Conservation (phyloP, 2,113 vertebrate genomes). For the Oreochromis aureus region DNA sequence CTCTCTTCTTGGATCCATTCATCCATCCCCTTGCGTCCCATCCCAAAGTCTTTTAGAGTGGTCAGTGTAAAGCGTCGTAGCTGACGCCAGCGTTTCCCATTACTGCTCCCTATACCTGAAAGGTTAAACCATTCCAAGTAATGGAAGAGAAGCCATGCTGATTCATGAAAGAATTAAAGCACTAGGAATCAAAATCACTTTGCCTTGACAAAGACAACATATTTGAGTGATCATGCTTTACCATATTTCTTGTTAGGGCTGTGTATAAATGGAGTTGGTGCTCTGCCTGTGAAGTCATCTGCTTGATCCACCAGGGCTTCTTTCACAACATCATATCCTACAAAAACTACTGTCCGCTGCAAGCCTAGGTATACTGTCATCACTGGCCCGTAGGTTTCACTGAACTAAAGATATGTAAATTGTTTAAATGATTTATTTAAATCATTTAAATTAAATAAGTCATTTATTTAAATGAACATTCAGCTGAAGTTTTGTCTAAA, state of each 20-base stretch:
- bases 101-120: conserved; percentile 65
- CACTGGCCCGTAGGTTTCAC: conserved; percentile 61
- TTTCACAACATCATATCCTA: conserved; percentile 50
- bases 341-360: conserved; percentile 55
- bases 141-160: neutral
- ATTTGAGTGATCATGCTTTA: neutral
- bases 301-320: conserved; percentile 69
- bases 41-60: conserved; percentile 72
- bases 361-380: conserved; percentile 65
- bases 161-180: neutral
- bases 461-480: neutral
- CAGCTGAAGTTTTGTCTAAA: neutral
- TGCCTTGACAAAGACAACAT: neutral
- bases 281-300: conserved; percentile 68
- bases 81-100: conserved; percentile 67
- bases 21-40: conserved; percentile 74
- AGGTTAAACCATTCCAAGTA: neutral
- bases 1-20: conserved; percentile 79
- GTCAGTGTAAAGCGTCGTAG: conserved; percentile 68
- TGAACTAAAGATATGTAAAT: conserved; percentile 31
- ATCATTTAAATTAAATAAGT: too few species aligned
- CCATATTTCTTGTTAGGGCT: conserved; percentile 56
- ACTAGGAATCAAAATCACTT: neutral
- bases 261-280: conserved; percentile 9
- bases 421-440: neutral